Evolutionary conservation across 2,888 invertebrate genomes (phyloP), one percentile per base, ranked within the genome.

Genomic region (Dasypolia templi): DNA sequence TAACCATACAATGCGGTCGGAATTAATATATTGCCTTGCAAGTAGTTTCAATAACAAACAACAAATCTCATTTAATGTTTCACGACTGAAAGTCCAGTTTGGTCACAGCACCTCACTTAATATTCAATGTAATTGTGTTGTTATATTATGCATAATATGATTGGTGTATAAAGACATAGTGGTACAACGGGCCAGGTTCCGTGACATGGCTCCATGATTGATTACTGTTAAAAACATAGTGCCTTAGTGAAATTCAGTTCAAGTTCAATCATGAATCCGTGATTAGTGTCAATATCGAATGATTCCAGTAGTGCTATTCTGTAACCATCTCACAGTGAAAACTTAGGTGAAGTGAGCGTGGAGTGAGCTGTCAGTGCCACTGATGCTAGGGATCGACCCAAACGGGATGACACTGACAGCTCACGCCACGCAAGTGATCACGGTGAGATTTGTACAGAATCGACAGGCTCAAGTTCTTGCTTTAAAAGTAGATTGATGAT

Each of bases 41-140:
- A 35, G 53, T 56, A 65, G 59, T 74, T 79, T 65, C 59, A 77
- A 79, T 84, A 80, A 63, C 75, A 76, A 79, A 72, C 69, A 70
- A 70, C 71, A 71, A 72, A 75, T 72, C 56, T 62, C n/a, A 68
- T 73, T 82, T 53, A 62, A 77, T 70, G 51, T 69, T 76, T 58
- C 53, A 58, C 51, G 62, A 66, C 53, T 73, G 39, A 55, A 55
- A 49, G 44, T 46, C 35, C 53, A 58, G 70, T 76, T 84, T 75
- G 63, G 82, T 82, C 82, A 82, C 79, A 84, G 53, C 70, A 68
- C 69, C 75, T 72, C 39, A 67, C 49, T 32, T 74, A 70, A 44
- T 46, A 66, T 71, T 62, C 29, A 61, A 80, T 62, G 14, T 58
- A 58, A 68, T 76, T 53, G 63, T 77, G 44, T 69, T 74, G 32